Percentiles rank a stretch among this genome's conserved stretches.
Evolutionary conservation across 1,140 invertebrate genomes (phyloP).

Genomic region (Anthonomus grandis): DNA sequence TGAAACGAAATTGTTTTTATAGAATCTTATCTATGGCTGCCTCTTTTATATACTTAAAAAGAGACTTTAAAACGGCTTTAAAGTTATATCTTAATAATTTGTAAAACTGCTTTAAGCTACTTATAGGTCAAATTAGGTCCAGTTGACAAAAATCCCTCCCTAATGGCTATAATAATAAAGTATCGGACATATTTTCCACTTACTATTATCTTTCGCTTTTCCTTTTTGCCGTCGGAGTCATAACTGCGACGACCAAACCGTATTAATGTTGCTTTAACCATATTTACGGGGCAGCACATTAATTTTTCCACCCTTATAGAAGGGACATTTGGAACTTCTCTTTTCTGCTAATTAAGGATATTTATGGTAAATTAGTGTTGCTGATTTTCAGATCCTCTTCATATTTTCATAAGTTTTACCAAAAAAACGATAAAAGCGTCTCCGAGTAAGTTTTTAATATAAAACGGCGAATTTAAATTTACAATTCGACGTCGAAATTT

Average conservation of each 20-base stretch:
- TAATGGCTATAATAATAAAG: conserved; percentile 27
- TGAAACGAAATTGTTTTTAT: no score
- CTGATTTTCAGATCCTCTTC: no score
- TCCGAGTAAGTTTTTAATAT: no score
- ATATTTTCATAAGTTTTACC: no score
- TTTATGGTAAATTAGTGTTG: conserved; percentile 15
- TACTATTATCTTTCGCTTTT: conserved; percentile 27
- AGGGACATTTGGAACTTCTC: conserved; percentile 20
- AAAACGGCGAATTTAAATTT: conserved; percentile 24
- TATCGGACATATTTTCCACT: conserved; percentile 29
- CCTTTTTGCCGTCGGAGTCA: conserved; percentile 23
- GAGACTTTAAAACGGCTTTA: no score
- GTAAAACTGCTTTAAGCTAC: no score
- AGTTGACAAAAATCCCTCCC: conserved; percentile 8
- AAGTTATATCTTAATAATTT: no score
- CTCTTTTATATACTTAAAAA: no score
- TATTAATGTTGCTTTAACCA: conserved; percentile 24
- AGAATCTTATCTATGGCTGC: no score
- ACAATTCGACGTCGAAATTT: conserved; percentile 23
- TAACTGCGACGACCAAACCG: conserved; percentile 21
- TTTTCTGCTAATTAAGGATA: conserved; percentile 20
- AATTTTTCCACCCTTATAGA: conserved; percentile 26
- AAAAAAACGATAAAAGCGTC: no score
- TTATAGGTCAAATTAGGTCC: no score
- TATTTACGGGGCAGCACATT: conserved; percentile 23